Evolutionary conservation across 1,140 invertebrate genomes (phyloP).

Genomic region (Popillia japonica): DNA sequence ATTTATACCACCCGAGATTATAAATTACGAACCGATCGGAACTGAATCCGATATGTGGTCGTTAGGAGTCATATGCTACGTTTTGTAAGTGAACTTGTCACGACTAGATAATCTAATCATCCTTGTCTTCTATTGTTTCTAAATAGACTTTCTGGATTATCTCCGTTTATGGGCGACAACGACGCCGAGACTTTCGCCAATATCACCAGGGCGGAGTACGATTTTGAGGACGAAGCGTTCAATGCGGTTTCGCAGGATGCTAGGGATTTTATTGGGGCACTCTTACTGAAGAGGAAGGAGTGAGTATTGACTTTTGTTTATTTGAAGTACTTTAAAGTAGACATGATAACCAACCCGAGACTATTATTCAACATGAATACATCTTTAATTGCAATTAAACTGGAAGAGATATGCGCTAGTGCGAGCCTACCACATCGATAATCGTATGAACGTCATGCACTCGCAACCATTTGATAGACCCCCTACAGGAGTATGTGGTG

Average conservation of each 20-base stretch:
- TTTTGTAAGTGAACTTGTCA: slow-evolving; percentile 91
- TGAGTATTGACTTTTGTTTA: slow-evolving; percentile 59
- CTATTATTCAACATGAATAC: too few relatives aligned
- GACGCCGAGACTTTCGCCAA: slow-evolving; percentile 93
- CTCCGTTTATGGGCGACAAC: slow-evolving; percentile 91
- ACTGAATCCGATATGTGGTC: slow-evolving; percentile 93
- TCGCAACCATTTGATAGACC: too few relatives aligned
- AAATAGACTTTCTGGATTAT: slow-evolving; percentile 86
- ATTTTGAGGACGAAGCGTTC: slow-evolving; percentile 93
- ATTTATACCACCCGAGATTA: slow-evolving; percentile 93
- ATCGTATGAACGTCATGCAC: too few relatives aligned
- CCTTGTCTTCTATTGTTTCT: neutral
- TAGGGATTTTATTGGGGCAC: slow-evolving; percentile 86
- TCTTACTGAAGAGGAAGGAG: slow-evolving; percentile 84
- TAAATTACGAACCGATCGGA: slow-evolving; percentile 89
- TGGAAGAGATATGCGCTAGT: too few relatives aligned
- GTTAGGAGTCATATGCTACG: slow-evolving; percentile 92
- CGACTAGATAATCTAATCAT: neutral
- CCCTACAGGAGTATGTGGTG: too few relatives aligned
- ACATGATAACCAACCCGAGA: too few relatives aligned
- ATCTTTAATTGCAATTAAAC: too few relatives aligned
- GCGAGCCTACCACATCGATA: too few relatives aligned
- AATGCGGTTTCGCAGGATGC: slow-evolving; percentile 84
- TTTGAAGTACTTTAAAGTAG: too few relatives aligned
- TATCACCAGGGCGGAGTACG: slow-evolving; percentile 85